Evolutionary conservation across 2,888 invertebrate species (phyloP), one percentile per base, ranked within the genome.

Genomic region (Morpho helenor): DNA sequence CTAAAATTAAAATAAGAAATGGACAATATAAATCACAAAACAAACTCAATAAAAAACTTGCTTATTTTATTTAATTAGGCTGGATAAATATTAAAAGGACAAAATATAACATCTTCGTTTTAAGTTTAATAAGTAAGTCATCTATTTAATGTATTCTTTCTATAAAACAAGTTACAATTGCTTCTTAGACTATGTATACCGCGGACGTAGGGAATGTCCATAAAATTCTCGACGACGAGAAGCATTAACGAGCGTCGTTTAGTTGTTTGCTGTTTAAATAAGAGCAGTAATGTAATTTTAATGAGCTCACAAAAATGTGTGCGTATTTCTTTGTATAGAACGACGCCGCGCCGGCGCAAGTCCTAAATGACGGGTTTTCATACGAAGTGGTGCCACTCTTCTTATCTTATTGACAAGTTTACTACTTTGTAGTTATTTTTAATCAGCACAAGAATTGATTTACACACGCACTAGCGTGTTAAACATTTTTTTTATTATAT

Each of bases 211-310:
- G 77, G 77, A 77, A 79, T 83, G 81, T 87, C 84, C 83, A 86
- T 82, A 82, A 80, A 80, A 81, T 77, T 74, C 77, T 78, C 78
- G 73, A 72, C 77, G 76, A 68, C 74, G 75, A 76, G 78, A 79
- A 79, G 79, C 85, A 86, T 86, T 86, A 88, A 85, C 84, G 80
- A 84, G 79, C 75, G 74, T 77, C 85, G 83, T 85, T 87, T 86
- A 86, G 84, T 84, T 84, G 87, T 86, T 87, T 85, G 86, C 85
- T 81, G 81, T 84, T 84, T 84, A 87, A 87, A 87, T 85, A 87
- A 83, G 79, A 81, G 81, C 79, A 84, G 84, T 87, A 87, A 88
- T 87, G 87, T 87, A 79, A 85, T 86, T 87, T 88, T 87, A 87
- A 88, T 87, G 87, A 87, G 84, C 82, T 82, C 80, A 83, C 83